These are phyloP conservation scores for Hypanus sabinus DNA, from an alignment of 2,113 vertebrate species.

Conservation along the genomic window DNA sequence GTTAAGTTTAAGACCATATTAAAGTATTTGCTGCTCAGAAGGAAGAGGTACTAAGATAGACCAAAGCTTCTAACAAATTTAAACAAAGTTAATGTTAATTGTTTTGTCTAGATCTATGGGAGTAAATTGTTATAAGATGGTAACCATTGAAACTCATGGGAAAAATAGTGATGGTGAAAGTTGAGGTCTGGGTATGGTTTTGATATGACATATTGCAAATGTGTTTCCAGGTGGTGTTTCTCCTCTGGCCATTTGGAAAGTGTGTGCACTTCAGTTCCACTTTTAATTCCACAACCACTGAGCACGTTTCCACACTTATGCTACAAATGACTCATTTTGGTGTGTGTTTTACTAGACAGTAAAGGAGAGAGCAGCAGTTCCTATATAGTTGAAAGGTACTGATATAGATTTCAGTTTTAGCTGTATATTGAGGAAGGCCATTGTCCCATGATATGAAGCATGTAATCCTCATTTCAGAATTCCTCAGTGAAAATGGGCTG, in stretches of 20 bases:
- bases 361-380: no score
- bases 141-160: neutral
- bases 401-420: neutral
- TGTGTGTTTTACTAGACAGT: neutral
- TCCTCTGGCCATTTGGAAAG: neutral
- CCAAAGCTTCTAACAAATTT: neutral
- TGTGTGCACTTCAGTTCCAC: neutral
- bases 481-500: neutral
- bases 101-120: neutral
- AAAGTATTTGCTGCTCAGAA: neutral
- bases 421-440: neutral
- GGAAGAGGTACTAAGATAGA: neutral
- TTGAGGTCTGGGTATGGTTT: no score
- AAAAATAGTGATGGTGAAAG: neutral
- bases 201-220: neutral
- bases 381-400: neutral
- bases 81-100: neutral
- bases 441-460: neutral
- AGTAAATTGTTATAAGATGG: neutral
- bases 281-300: neutral
- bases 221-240: neutral
- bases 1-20: neutral
- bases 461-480: neutral
- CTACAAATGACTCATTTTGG: neutral
- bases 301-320: neutral